Evolutionary conservation across 2,113 vertebrate genomes (phyloP).

Genomic region (Corythaeola cristata): DNA sequence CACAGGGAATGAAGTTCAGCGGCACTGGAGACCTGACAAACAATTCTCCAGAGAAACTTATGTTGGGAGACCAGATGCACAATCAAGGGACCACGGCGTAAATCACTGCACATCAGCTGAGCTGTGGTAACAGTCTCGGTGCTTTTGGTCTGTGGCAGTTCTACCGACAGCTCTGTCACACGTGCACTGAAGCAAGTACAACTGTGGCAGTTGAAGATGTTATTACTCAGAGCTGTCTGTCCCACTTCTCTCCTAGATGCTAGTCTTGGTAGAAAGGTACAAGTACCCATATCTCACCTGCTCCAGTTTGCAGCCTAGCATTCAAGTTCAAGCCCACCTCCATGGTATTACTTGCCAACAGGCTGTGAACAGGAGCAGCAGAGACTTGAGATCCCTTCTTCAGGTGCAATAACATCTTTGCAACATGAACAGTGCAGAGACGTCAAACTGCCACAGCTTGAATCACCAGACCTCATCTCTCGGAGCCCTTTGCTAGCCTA

Average conservation of each 20-base stretch:
- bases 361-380: not conserved
- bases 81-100: not conserved
- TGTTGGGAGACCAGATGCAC: not conserved
- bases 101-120: slow-evolving; percentile 46
- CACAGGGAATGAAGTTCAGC: not conserved
- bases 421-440: not conserved
- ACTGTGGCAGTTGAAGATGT: slow-evolving; percentile 27
- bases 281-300: not conserved
- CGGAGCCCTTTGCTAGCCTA: slow-evolving; percentile 47
- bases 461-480: slow-evolving; percentile 32
- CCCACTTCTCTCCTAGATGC: slow-evolving; percentile 45
- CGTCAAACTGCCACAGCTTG: slow-evolving; percentile 20
- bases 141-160: not conserved
- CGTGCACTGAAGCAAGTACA: slow-evolving; percentile 43
- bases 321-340: not conserved
- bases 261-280: not conserved
- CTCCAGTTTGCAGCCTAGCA: not conserved
- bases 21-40: not conserved
- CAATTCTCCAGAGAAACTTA: not conserved
- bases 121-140: not conserved
- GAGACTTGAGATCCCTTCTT: not conserved
- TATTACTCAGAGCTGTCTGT: slow-evolving; percentile 66
- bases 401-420: not conserved
- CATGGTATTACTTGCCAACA: not conserved
- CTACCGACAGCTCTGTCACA: slow-evolving; percentile 12